Evolutionary conservation across 2,888 invertebrate genomes (phyloP).

Genomic region (Yponomeuta evonymella): DNA sequence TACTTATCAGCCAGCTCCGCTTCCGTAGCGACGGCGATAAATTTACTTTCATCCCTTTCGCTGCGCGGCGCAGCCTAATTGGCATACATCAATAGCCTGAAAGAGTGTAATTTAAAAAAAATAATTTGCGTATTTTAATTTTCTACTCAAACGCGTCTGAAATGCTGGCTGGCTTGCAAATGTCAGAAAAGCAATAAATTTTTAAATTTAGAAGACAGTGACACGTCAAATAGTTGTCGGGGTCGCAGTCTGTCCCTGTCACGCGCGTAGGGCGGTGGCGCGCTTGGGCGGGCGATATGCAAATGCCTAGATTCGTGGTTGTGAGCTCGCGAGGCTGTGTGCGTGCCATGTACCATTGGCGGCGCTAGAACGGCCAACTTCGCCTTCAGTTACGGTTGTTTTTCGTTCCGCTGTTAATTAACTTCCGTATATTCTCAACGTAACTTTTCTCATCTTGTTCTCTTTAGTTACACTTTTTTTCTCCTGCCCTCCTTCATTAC

Average conservation of each 20-base stretch:
- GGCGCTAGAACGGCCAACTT: constrained; percentile 75
- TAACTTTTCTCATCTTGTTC: constrained; percentile 73
- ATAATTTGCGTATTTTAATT: background rate
- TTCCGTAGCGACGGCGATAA: constrained; percentile 64
- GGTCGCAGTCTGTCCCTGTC: constrained; percentile 63
- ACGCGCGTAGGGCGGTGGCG: constrained; percentile 71
- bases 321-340: constrained; percentile 55
- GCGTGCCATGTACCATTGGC: constrained; percentile 73
- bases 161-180: background rate
- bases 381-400: constrained; percentile 78
- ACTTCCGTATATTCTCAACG: constrained; percentile 74
- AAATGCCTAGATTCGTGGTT: constrained; percentile 67
- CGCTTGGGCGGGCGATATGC: constrained; percentile 77
- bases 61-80: constrained; percentile 43
- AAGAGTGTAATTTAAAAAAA: constrained; percentile 7
- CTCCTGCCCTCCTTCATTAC: constrained; percentile 39
- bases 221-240: constrained; percentile 35
- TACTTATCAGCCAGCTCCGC: constrained; percentile 49
- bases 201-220: constrained; percentile 13
- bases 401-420: constrained; percentile 75
- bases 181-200: background rate
- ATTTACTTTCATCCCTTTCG: constrained; percentile 72
- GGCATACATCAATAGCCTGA: constrained; percentile 30
- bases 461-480: constrained; percentile 41
- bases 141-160: background rate